Conservation (phyloP, 2,797 vertebrate genomes). For the Choloepus didactylus region DNA sequence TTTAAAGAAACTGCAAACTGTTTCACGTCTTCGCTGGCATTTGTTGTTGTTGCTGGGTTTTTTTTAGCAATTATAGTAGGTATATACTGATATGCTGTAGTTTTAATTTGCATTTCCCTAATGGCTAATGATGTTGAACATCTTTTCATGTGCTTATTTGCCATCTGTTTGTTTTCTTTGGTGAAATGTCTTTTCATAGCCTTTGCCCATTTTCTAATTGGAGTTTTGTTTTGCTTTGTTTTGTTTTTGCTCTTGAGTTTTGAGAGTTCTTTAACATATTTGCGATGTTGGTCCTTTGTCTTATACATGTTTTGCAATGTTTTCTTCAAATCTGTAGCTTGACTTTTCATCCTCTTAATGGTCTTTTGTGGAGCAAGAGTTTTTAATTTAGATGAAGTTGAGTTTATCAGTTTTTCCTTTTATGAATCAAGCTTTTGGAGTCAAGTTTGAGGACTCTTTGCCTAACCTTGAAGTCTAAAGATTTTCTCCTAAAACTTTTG, state of each 20-base stretch:
- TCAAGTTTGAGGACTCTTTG: not conserved
- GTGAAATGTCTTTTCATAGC: not conserved
- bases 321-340: not conserved
- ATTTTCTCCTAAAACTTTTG: not conserved
- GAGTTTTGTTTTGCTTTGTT: not conserved
- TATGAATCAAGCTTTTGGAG: not conserved
- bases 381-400: not conserved
- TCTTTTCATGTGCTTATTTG: not conserved
- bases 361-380: not conserved
- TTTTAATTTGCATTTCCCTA: not conserved
- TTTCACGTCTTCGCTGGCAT: not conserved
- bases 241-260: not conserved
- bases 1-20: not conserved
- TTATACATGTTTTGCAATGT: not conserved
- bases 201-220: not conserved
- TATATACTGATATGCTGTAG: not conserved
- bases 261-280: not conserved
- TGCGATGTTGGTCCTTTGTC: not conserved
- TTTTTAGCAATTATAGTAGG: not conserved
- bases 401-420: not conserved
- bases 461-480: not conserved
- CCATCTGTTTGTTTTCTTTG: not conserved
- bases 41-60: not conserved
- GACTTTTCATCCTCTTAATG: not conserved
- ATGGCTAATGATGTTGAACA: not conserved